A percentile compares a stretch with the other conserved stretches of the same genome.
Conservation (phyloP, 2,797 vertebrate species). For the Trematomus bernacchii region DNA sequence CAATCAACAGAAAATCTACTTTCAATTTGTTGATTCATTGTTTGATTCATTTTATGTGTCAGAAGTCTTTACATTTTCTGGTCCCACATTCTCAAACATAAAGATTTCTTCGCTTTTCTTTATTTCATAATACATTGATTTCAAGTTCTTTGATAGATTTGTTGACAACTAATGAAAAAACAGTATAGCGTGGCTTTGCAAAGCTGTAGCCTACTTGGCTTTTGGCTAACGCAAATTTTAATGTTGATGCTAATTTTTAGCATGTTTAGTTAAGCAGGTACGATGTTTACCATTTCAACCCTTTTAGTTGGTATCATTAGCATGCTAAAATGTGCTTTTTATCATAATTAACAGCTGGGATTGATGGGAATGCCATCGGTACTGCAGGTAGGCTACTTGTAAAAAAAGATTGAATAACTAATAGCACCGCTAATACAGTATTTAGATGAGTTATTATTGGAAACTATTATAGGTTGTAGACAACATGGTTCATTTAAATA, state of each 20-base stretch:
- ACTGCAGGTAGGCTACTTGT: background rate
- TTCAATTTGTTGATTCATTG: background rate
- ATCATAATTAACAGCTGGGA: background rate
- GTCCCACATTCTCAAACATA: background rate
- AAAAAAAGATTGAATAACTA: background rate
- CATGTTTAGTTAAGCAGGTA: background rate
- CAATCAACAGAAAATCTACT: constrained; percentile 4
- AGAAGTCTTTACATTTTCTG: background rate
- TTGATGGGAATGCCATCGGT: background rate
- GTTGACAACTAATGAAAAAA: too few relatives aligned
- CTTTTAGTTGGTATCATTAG: background rate
- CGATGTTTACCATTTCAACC: background rate
- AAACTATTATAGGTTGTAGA: background rate
- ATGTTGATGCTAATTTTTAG: too few relatives aligned
- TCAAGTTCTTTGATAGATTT: too few relatives aligned
- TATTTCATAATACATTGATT: too few relatives aligned
- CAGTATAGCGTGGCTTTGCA: background rate
- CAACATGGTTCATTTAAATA: background rate
- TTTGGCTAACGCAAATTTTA: background rate
- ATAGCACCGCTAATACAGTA: background rate
- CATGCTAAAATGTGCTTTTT: background rate
- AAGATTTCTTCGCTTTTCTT: background rate
- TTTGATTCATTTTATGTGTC: background rate
- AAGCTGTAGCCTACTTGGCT: background rate
- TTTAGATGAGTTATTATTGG: background rate